Base-by-base conservation (phyloP, 2,888 invertebrate species). In the Helicoverpa assulta region DNA sequence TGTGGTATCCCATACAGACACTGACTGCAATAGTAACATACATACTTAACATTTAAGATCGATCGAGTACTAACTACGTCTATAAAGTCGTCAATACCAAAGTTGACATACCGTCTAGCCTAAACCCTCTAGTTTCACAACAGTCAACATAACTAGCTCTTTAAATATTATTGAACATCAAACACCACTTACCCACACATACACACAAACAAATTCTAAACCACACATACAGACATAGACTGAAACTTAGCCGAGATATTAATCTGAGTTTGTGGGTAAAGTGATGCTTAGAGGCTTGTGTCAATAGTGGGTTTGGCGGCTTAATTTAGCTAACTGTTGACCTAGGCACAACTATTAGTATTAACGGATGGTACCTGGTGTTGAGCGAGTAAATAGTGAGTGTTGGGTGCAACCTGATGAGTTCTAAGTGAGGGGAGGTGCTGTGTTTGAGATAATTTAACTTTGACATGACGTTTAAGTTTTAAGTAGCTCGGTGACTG, bases 181-280 rank as follows among this genome's bases (percentile, higher is more conserved):
- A 21, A n/a, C 56, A 50, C 19, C 55, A 57, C 18, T 50, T 55
- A 14, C 19, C 5, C 40, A 29, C 60, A 72, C n/a, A 51, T 33
- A 63, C 53, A 70, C 21, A 51, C 10, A 14, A 47, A n/a, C 21
- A 43, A 76, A 62, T 68, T 62, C 52, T 7, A 65, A 16, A 47
- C 62, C 55, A 77, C 76, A 73, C 55, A 53, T 66, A 63, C 73
- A 76, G 58, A 76, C n/a, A 73, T 29, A 70, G 58, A 54, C 59
- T 16, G 63, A 61, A 77, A 77, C 73, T 73, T 70, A 73, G 47
- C 62, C 33, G 51, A 69, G 81, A 81, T 80, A 80, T 81, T 75
- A 81, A 67, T 59, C 70, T 16, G 56, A 72, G 72, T 74, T 76
- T 59, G 67, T 72, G 12, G 64, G 53, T 53, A 52, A 63, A 68